Percentiles rank a stretch among this genome's conserved stretches.
These are phyloP conservation scores for Melanocharis versteri DNA, from an alignment of 2,113 vertebrate species.

Conservation along the genomic window DNA sequence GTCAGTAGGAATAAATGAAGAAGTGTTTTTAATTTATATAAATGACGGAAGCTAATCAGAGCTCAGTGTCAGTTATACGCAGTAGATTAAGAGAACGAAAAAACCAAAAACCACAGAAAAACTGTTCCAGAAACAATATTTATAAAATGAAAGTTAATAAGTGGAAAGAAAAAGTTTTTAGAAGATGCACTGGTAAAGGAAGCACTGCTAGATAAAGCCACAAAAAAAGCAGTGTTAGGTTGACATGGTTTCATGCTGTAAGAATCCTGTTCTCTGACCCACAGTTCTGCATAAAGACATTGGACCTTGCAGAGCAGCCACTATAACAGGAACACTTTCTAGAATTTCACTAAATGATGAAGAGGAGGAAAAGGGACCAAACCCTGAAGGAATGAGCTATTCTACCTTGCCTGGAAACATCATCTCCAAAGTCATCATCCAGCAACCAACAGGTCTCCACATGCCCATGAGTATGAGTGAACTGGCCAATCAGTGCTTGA, in stretches of 20 bases:
- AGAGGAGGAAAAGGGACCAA: constrained; percentile 88
- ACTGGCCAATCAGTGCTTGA: constrained; percentile 86
- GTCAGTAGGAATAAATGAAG: not conserved
- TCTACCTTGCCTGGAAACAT: constrained; percentile 96
- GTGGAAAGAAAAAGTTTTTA: not conserved
- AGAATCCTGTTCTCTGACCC: constrained; percentile 50
- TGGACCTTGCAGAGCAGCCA: constrained; percentile 92
- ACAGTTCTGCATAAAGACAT: constrained; percentile 98
- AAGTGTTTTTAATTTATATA: not conserved
- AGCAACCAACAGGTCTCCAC: constrained; percentile 91
- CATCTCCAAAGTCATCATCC: constrained; percentile 98
- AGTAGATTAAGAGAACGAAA: not conserved
- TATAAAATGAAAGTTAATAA: not conserved
- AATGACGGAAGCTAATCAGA: not conserved
- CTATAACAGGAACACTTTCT: constrained; percentile 95
- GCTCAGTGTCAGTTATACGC: not conserved
- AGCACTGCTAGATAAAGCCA: not conserved
- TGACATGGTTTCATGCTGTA: not conserved
- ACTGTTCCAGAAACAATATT: not conserved
- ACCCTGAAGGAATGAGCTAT: constrained; percentile 92
- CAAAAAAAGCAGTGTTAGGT: not conserved
- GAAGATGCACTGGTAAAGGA: not conserved
- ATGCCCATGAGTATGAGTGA: constrained; percentile 92
- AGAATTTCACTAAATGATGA: constrained; percentile 97
- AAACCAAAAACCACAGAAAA: not conserved